Evolutionary conservation across 2,113 vertebrate genomes (phyloP).

Genomic region (Scolopax mira): DNA sequence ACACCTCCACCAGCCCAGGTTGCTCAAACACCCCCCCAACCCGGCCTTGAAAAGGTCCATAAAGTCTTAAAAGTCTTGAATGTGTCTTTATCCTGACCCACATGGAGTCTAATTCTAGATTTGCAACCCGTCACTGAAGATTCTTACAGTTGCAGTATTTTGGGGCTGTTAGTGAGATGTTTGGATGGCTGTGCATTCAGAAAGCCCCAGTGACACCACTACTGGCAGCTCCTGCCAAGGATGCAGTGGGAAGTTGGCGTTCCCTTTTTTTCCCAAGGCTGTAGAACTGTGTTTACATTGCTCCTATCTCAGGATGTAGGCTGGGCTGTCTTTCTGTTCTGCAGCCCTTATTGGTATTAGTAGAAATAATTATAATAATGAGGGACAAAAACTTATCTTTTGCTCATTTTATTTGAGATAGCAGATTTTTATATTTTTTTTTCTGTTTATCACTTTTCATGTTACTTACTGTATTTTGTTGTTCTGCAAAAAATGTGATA

Average conservation of each 20-base stretch:
- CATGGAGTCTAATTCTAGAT: not conserved
- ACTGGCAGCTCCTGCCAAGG: not conserved
- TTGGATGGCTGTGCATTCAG: not conserved
- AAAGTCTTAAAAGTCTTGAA: not conserved
- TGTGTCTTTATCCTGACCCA: not conserved
- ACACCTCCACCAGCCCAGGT: not conserved
- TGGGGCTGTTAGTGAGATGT: not conserved
- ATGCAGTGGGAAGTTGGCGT: conserved; percentile 40
- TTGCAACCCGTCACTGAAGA: not conserved
- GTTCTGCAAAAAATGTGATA: not conserved
- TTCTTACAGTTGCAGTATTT: not conserved
- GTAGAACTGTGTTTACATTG: conserved; percentile 34
- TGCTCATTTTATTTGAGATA: not conserved
- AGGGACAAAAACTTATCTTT: not conserved
- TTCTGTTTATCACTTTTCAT: not conserved
- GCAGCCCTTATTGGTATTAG: not conserved
- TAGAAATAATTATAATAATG: not conserved
- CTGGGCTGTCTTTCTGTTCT: not conserved
- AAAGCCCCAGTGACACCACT: not conserved
- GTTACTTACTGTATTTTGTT: not conserved
- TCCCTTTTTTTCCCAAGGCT: conserved; percentile 3
- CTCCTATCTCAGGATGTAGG: conserved; percentile 31
- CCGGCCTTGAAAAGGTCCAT: not conserved
- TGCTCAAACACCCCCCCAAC: not conserved
- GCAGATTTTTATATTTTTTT: not conserved